Evolutionary conservation across 23 tunicate species (phyloP), one percentile per base, ranked within the genome.

Genomic region (Ciona savignyi): DNA sequence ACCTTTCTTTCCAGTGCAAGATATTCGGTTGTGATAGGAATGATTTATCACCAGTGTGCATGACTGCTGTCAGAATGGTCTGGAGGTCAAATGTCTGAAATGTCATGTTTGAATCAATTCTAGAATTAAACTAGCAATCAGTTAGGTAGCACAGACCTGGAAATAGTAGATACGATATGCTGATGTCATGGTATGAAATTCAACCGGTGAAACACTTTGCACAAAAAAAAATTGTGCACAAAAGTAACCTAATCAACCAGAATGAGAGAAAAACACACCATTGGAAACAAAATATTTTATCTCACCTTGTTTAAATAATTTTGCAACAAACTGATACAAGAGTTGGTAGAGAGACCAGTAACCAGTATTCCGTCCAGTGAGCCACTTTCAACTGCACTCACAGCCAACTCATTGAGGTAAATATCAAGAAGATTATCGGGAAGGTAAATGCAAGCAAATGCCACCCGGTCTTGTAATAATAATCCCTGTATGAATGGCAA

Each of bases 381-480:
- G 3, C 85, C 85, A 33, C 1, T 31, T 30, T 60, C 33, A 11
- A 67, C 66, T 4, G 74, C 42, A 28, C 66, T 68, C 11, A 28
- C 77, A 60, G 75, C 28, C 20, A 86, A 60, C 24, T 25, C 1
- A 19, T 69, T 78, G 67, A 86, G 20, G 64, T 31, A 74, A 21
- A 30, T 70, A 56, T 23, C n/a, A 63, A 86, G 71, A 21, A 23
- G 21, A 26, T 67, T 34, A 76, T 76, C 83, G 0, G 85, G 74
- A 34, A 87, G 61, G 49, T 81, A 78, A 51, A 76, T 62, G 70
- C 95, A 87, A 33, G 87, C 87, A 70, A 87, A 87, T 28, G 83
- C 95, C 23, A 87, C 74, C n/a, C 82, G 74, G 34, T 87, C 95
- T 60, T 81, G 63, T 2, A 81, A 22, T 29, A 64, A n/a, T n/a